Percentiles rank a stretch among this genome's conserved stretches.
Evolutionary conservation across 2,113 vertebrate genomes (phyloP).

Genomic region (Stegostoma tigrinum): DNA sequence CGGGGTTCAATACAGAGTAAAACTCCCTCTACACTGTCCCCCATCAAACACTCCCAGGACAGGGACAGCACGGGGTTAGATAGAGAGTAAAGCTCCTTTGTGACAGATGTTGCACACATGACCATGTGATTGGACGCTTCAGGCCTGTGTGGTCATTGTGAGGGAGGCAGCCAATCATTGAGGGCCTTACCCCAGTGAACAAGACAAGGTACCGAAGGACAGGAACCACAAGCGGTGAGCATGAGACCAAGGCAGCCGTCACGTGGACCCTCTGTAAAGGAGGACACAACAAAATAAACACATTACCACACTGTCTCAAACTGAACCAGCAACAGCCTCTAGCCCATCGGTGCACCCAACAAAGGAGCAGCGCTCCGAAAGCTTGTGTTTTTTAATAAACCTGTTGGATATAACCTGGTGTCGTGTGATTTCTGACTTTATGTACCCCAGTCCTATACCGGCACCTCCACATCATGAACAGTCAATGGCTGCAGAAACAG

Average conservation of each 20-base stretch:
- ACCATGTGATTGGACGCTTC: background rate
- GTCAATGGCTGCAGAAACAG: no score
- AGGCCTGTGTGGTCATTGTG: background rate
- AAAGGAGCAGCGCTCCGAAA: no score
- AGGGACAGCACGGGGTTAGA: background rate
- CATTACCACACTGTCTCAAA: background rate
- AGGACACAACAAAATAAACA: background rate
- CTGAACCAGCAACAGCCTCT: no score
- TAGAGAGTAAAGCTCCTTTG: background rate
- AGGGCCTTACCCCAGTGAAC: background rate
- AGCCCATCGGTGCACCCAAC: no score
- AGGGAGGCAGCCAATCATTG: background rate
- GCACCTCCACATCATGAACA: no score
- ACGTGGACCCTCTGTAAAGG: background rate
- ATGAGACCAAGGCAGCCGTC: background rate
- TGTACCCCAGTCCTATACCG: no score
- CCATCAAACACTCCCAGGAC: background rate
- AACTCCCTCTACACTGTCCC: no score
- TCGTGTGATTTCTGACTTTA: no score
- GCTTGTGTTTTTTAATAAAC: no score
- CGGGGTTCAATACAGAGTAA: no score
- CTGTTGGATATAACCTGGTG: no score
- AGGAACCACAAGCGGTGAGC: background rate
- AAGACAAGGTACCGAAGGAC: background rate
- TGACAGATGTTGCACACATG: no score